Evolutionary conservation across 2,888 invertebrate species (phyloP), one percentile per base, ranked within the genome.

Genomic region (Euplagia quadripunctaria): DNA sequence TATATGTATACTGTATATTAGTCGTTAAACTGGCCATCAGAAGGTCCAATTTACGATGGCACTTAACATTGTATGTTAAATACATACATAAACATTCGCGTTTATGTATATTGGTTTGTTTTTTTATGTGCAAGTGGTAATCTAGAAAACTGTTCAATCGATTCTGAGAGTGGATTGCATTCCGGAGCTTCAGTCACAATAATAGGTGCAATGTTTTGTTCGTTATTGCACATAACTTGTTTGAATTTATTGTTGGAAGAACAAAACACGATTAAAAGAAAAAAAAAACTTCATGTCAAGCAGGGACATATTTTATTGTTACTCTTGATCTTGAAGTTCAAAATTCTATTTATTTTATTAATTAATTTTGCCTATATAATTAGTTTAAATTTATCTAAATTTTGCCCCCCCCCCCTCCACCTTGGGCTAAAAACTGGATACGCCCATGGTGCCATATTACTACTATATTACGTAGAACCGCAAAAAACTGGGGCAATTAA

Each of bases 71-170:
- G 43, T 16, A 42, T 71, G 65, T 64, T 7, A 73, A 58, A 55
- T 51, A 74, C 20, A 65, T 68, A 72, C 68, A 52, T 70, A 69
- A 71, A 76, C 74, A 80, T 82, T 73, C 55, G 51, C 75, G 3
- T 66, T 66, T 66, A 78, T 70, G 78, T 72, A 75, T 58, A 75
- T 73, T 81, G 52, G 7, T 69, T 61, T 70, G 66, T 70, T 74
- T 69, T 63, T 82, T 80, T 82, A 82, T 73, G 42, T 8, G 46
- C 11, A 46, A n/a, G 64, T 72, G 51, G 51, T 71, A 31, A 73
- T 77, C 68, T 79, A 71, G 52, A 70, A 76, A 79, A 74, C 42
- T 72, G 71, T 42, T 71, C n/a, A 14, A 71, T 72, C 68, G 70
- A 73, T 64, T 73, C 52, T 52, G 68, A 71, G 51, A 69, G 66